Percentiles rank a stretch among this genome's conserved stretches.
phyloP scores from a whole-genome alignment of 2,113 vertebrate genomes.

The sheep (Ovis aries) region ARS-UI_Ramb_v3.0 NC_056054.1:266964001-266964500 shows the following conservation, averaged over 20 bases:
- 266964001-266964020: constrained; percentile 96
- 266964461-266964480: not conserved
- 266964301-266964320: not conserved
- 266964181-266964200: fast-evolving
- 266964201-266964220: not conserved
- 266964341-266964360: not conserved
- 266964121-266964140: constrained; percentile 97
- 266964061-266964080: constrained; percentile 95
- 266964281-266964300: not conserved
- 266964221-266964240: not conserved
- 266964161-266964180: constrained; percentile 85
- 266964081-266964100: constrained; percentile 96
- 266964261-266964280: not conserved
- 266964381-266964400: not conserved
- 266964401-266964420: not conserved
- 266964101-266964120: constrained; percentile 93
- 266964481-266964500: not conserved
- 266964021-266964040: constrained; percentile 95
- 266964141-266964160: constrained; percentile 95
- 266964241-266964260: not conserved
- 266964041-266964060: constrained; percentile 92
- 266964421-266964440: not conserved
- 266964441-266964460: not conserved
- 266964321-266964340: not conserved
- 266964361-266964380: not conserved